Conservation (phyloP, 2,113 vertebrate genomes). For the Aegithalos caudatus region DNA sequence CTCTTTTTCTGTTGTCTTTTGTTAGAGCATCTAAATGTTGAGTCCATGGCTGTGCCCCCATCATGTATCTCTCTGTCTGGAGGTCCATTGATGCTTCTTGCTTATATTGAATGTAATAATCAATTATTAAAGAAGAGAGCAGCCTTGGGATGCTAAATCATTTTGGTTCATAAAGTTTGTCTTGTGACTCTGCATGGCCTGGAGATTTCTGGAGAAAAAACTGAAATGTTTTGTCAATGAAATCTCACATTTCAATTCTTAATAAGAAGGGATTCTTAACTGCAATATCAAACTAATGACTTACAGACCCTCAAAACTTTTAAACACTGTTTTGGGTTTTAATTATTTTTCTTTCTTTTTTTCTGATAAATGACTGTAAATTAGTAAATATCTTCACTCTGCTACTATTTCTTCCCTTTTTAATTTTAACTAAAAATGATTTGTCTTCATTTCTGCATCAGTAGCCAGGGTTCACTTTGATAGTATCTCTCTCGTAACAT, state of each 20-base stretch:
- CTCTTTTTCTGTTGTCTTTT: neutral
- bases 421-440: slow-evolving; percentile 21
- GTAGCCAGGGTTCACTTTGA: neutral
- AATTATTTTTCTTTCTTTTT: neutral
- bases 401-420: neutral
- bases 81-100: neutral
- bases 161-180: neutral
- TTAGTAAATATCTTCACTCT: neutral
- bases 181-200: neutral
- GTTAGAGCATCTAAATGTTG: neutral
- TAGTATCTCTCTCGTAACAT: neutral
- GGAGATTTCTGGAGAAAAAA: neutral
- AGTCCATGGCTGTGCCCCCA: neutral
- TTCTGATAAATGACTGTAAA: neutral
- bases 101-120: neutral
- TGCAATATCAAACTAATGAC: neutral
- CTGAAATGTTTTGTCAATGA: neutral
- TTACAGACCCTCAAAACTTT: neutral
- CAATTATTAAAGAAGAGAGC: neutral
- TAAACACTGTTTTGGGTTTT: neutral
- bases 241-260: neutral
- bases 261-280: neutral
- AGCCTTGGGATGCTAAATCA: neutral
- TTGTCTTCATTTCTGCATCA: slow-evolving; percentile 35
- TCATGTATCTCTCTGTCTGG: neutral